Percentiles rank a stretch among this genome's conserved stretches.
Evolutionary conservation across 2,888 invertebrate genomes (phyloP).

Genomic region (Calliphora vomitoria): DNA sequence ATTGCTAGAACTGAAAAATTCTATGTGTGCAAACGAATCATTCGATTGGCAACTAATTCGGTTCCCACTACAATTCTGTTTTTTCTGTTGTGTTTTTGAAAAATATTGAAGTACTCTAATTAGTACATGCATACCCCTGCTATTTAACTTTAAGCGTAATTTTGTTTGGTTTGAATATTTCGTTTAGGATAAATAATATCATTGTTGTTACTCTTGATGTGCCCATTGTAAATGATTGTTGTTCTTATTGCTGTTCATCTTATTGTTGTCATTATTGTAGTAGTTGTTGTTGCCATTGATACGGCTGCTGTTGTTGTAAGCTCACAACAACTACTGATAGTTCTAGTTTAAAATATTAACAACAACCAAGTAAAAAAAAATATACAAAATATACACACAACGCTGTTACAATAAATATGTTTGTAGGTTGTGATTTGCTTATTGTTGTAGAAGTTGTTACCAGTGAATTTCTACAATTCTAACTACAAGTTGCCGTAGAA

Average conservation of each 20-base stretch:
- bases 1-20: too few relatives aligned
- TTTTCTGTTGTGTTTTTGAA: too few relatives aligned
- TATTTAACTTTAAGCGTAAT: slow-evolving; percentile 21
- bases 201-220: slow-evolving; percentile 57
- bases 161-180: slow-evolving; percentile 56
- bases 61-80: too few relatives aligned
- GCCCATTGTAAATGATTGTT: slow-evolving; percentile 63
- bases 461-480: slow-evolving; percentile 20
- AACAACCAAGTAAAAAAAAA: not conserved
- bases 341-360: slow-evolving; percentile 54
- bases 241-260: slow-evolving; percentile 54
- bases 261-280: slow-evolving; percentile 53
- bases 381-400: not conserved
- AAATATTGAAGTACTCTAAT: too few relatives aligned
- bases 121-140: slow-evolving; percentile 34
- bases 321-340: slow-evolving; percentile 36
- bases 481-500: slow-evolving; percentile 43
- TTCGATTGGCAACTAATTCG: too few relatives aligned
- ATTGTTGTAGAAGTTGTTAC: slow-evolving; percentile 45
- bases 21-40: too few relatives aligned
- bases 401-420: slow-evolving; percentile 38
- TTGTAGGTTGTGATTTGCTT: slow-evolving; percentile 63
- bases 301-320: not conserved
- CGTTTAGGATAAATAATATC: slow-evolving; percentile 61
- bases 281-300: slow-evolving; percentile 36